These are phyloP conservation scores for Actinia tenebrosa DNA, from an alignment of 64 coral and sea anemone species.

Conservation along the genomic window DNA sequence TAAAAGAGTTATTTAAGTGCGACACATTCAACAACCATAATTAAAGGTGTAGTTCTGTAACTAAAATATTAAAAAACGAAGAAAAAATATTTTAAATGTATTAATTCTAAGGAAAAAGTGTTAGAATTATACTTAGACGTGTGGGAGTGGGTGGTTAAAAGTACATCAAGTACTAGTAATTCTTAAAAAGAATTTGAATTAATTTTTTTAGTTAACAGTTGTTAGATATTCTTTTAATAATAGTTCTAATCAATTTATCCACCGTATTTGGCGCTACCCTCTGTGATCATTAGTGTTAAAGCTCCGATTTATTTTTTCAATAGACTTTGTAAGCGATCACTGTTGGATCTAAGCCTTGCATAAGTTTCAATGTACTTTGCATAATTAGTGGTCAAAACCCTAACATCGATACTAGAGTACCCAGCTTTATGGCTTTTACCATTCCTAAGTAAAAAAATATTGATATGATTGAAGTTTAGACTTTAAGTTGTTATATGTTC, in stretches of 20 bases:
- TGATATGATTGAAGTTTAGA: not conserved
- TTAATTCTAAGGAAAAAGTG: too few relatives aligned
- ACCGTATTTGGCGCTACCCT: too few relatives aligned
- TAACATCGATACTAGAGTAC: not conserved
- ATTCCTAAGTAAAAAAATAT: not conserved
- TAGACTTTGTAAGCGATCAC: not conserved
- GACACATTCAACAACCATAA: too few relatives aligned
- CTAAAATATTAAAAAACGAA: too few relatives aligned
- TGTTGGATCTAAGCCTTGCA: not conserved
- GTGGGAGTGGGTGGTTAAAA: too few relatives aligned
- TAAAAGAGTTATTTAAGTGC: too few relatives aligned
- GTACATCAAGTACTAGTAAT: too few relatives aligned
- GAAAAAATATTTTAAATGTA: too few relatives aligned
- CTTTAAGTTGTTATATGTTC: not conserved
- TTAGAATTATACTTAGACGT: too few relatives aligned
- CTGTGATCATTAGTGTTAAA: not conserved
- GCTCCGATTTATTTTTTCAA: not conserved
- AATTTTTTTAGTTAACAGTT: too few relatives aligned
- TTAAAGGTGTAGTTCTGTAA: too few relatives aligned
- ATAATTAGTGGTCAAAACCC: not conserved
- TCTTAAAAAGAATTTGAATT: too few relatives aligned
- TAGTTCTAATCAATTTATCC: not conserved
- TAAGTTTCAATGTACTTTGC: not conserved
- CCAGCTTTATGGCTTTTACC: not conserved
- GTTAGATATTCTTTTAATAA: not conserved